Evolutionary conservation across 2,797 vertebrate genomes (phyloP).

Genomic region (Ptychadena robeensis): DNA sequence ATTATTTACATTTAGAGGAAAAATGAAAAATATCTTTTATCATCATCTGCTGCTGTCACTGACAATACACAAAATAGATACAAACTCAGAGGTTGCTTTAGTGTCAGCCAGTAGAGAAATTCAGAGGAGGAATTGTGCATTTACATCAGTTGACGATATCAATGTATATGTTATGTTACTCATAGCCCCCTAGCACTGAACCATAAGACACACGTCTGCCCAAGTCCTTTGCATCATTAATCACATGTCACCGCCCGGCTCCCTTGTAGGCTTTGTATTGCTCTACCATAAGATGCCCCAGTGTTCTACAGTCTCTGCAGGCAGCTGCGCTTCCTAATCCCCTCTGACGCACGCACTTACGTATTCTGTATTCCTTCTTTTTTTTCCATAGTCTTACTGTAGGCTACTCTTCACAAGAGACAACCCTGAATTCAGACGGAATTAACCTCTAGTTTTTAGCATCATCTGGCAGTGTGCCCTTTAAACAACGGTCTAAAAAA

Average conservation of each 20-base stretch:
- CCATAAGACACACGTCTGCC: slow-evolving; percentile 43
- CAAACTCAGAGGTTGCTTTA: no score
- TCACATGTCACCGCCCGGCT: slow-evolving; percentile 51
- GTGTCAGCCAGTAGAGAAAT: not conserved
- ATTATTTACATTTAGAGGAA: no score
- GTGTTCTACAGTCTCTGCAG: slow-evolving; percentile 53
- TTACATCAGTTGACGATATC: not conserved
- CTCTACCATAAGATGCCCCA: slow-evolving; percentile 42
- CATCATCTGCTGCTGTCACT: not conserved
- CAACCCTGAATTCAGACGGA: slow-evolving; percentile 14
- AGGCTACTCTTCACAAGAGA: slow-evolving; percentile 33
- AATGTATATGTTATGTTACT: slow-evolving; percentile 23
- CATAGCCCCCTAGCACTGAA: slow-evolving; percentile 35
- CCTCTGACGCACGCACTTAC: slow-evolving; percentile 60
- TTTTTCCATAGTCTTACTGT: slow-evolving; percentile 43
- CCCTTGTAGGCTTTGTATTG: slow-evolving; percentile 38
- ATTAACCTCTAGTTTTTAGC: slow-evolving; percentile 44
- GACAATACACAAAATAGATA: no score
- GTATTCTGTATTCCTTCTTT: slow-evolving; percentile 35
- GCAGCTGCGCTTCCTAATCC: slow-evolving; percentile 56
- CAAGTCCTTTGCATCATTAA: slow-evolving; percentile 51
- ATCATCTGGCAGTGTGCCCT: not conserved
- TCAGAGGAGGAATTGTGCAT: not conserved
- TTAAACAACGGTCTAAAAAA: not conserved
- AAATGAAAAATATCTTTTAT: not conserved